Percentiles rank a stretch among this genome's conserved stretches.
Evolutionary conservation across 37 sponge, comb jelly and placozoan species (phyloP).

Genomic region (Lycopodina hypogea): DNA sequence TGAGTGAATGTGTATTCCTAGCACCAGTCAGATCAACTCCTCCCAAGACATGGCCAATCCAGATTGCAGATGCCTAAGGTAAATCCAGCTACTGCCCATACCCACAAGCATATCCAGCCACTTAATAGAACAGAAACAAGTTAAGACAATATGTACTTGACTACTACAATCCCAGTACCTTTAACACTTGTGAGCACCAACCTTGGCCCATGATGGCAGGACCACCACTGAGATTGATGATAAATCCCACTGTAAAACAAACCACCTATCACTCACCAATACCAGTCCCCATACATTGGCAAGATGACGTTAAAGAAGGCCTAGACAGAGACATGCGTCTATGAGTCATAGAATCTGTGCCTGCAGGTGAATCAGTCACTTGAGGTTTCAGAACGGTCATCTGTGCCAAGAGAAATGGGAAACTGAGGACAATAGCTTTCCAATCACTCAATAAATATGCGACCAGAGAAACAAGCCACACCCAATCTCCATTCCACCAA

Average conservation of each 20-base stretch:
- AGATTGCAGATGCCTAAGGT: slow-evolving; percentile 5
- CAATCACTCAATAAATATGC: slow-evolving; percentile 30
- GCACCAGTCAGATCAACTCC: too few species aligned
- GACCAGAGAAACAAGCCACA: slow-evolving; percentile 32
- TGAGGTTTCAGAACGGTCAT: slow-evolving; percentile 41
- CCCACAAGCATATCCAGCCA: slow-evolving; percentile 15
- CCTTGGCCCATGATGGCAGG: slow-evolving; percentile 53
- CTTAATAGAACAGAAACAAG: too few species aligned
- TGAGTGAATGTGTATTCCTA: too few species aligned
- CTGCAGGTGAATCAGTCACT: slow-evolving; percentile 38
- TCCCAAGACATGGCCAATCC: too few species aligned
- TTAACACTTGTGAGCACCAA: too few species aligned
- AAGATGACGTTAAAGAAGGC: slow-evolving; percentile 37
- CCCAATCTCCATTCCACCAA: slow-evolving; percentile 38
- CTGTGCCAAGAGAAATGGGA: slow-evolving; percentile 23
- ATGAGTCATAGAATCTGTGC: slow-evolving; percentile 44
- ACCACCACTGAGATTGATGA: slow-evolving; percentile 47
- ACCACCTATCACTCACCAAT: slow-evolving; percentile 44
- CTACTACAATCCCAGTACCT: too few species aligned
- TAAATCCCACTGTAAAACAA: slow-evolving; percentile 35
- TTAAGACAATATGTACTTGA: too few species aligned
- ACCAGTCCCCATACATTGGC: slow-evolving; percentile 46
- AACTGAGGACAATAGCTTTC: slow-evolving; percentile 29
- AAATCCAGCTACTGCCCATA: slow-evolving; percentile 8
- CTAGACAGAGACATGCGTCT: slow-evolving; percentile 35